A percentile compares a stretch with the other conserved stretches of the same genome.
phyloP scores from a whole-genome alignment of 2,797 vertebrate species.

The Falco rusticolus region DNA sequence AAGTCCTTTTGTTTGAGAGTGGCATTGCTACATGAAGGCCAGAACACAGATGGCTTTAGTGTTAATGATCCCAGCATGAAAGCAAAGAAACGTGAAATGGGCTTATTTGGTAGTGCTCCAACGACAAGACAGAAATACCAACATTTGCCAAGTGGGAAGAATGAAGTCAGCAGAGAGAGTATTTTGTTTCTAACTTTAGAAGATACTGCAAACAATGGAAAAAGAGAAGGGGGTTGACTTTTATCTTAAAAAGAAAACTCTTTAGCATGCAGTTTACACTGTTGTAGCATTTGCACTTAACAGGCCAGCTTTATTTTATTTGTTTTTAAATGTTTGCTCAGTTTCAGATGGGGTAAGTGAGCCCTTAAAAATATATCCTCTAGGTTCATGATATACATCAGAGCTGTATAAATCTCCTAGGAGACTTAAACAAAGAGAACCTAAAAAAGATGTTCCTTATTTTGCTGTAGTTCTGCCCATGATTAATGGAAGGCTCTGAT shows the following conservation, averaged over 20 bases:
- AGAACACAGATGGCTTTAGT: background rate
- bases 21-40: background rate
- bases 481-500: slow-evolving; percentile 67
- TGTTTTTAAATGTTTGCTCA: slow-evolving; percentile 32
- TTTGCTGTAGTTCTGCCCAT: slow-evolving; percentile 44
- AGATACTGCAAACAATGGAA: slow-evolving; percentile 42
- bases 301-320: slow-evolving; percentile 51
- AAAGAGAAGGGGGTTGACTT: background rate
- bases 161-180: slow-evolving; percentile 40
- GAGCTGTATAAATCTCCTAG: slow-evolving; percentile 46
- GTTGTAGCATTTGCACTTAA: slow-evolving; percentile 3
- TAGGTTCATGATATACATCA: slow-evolving; percentile 46
- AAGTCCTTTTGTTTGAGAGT: background rate
- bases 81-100: background rate
- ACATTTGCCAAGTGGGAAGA: slow-evolving; percentile 13
- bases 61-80: background rate
- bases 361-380: slow-evolving; percentile 38
- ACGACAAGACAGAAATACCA: background rate
- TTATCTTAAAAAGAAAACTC: slow-evolving; percentile 29
- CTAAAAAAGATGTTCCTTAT: slow-evolving; percentile 71
- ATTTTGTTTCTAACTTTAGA: slow-evolving; percentile 63
- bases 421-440: slow-evolving; percentile 57
- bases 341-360: slow-evolving; percentile 23
- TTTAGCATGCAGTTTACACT: background rate
- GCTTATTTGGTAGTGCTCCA: slow-evolving; percentile 46